These are phyloP conservation scores for Napeogenes sylphis DNA, from an alignment of 2,888 invertebrate genomes.

Conservation along the genomic window DNA sequence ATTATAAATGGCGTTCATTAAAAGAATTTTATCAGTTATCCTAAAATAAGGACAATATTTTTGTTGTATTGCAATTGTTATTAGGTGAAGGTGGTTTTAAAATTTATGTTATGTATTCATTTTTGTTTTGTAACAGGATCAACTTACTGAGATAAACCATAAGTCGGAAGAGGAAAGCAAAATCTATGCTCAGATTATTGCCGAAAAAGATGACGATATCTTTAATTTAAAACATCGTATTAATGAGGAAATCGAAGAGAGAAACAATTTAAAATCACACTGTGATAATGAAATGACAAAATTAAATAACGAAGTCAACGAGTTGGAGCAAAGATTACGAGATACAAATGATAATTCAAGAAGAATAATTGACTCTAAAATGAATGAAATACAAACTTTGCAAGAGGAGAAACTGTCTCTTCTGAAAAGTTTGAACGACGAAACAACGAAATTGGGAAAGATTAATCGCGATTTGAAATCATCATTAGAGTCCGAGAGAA, in stretches of 20 bases:
- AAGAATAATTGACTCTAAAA: slow-evolving; percentile 49
- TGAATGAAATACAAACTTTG: slow-evolving; percentile 56
- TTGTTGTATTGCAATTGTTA: no score
- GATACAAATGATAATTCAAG: slow-evolving; percentile 49
- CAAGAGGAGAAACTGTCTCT: slow-evolving; percentile 63
- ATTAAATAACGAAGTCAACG: slow-evolving; percentile 59
- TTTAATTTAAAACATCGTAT: slow-evolving; percentile 57
- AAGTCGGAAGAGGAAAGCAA: slow-evolving; percentile 47
- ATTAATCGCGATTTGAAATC: slow-evolving; percentile 46
- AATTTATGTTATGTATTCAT: neutral
- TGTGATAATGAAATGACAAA: slow-evolving; percentile 53
- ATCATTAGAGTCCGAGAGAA: slow-evolving; percentile 53
- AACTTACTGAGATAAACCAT: slow-evolving; percentile 42
- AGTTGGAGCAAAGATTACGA: slow-evolving; percentile 56
- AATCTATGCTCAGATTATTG: slow-evolving; percentile 40
- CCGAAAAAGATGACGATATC: slow-evolving; percentile 54
- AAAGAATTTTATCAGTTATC: no score
- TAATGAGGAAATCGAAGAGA: slow-evolving; percentile 59
- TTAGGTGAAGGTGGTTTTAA: no score
- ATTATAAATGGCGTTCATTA: no score
- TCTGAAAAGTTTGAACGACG: slow-evolving; percentile 53
- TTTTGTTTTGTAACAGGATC: slow-evolving; percentile 39
- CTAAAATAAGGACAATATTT: no score
- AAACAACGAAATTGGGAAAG: slow-evolving; percentile 53
- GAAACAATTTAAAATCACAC: slow-evolving; percentile 47